These are phyloP conservation scores for Saguinus midas DNA, from an alignment of 2,113 vertebrate genomes.

Conservation along the genomic window DNA sequence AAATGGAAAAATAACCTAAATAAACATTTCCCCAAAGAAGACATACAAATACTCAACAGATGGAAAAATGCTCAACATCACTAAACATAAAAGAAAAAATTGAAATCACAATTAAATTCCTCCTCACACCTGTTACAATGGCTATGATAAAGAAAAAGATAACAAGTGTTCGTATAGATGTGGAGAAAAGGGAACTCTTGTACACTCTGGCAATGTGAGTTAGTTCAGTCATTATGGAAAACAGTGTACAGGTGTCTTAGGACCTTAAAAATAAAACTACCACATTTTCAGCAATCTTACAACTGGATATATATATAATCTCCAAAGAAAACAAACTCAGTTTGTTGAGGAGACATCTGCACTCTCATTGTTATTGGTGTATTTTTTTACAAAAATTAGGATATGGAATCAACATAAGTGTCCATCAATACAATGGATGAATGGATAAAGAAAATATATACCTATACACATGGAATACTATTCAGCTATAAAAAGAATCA, in stretches of 20 bases:
- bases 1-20: not conserved
- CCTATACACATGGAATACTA: not conserved
- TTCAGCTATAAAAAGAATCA: not conserved
- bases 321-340: not conserved
- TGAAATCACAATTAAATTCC: not conserved
- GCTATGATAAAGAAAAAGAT: not conserved
- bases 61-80: not conserved
- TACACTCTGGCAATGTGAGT: not conserved
- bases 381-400: not conserved
- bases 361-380: not conserved
- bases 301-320: not conserved
- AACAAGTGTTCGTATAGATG: not conserved
- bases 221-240: not conserved
- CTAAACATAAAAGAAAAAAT: not conserved
- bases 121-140: not conserved
- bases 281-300: not conserved
- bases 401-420: not conserved
- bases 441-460: not conserved
- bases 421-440: not conserved
- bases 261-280: not conserved
- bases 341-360: not conserved
- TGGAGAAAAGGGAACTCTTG: not conserved
- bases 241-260: not conserved
- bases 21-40: not conserved
- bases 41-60: not conserved